phyloP scores from a whole-genome alignment of 1,140 invertebrate species.

The Palaemon carinicauda region DNA sequence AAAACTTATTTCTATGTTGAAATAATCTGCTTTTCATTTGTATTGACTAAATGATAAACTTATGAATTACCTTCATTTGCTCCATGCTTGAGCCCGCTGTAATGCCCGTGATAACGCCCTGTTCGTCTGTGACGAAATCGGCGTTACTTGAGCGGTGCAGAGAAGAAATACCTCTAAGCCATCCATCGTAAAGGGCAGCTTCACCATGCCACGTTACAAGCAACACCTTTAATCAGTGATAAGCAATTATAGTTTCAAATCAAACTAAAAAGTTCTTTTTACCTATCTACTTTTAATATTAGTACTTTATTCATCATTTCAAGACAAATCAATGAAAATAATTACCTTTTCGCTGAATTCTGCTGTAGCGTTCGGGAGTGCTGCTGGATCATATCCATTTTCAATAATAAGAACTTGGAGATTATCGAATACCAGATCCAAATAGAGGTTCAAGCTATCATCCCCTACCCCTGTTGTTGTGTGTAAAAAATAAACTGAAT shows the following conservation, averaged over 20 bases:
- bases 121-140: not conserved
- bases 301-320: no score
- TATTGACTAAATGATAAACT: no score
- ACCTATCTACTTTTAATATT: no score
- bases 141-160: constrained; percentile 20
- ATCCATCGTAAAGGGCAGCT: constrained; percentile 16
- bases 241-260: no score
- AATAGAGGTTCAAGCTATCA: constrained; percentile 42
- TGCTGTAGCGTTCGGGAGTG: constrained; percentile 18
- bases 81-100: not conserved
- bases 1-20: not conserved
- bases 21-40: not conserved
- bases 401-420: constrained; percentile 31
- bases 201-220: constrained; percentile 35
- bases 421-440: constrained; percentile 43
- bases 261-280: no score
- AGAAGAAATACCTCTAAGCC: constrained; percentile 5
- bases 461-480: not conserved
- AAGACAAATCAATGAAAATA: no score
- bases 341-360: constrained; percentile 36
- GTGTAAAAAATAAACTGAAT: not conserved
- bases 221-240: not conserved
- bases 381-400: constrained; percentile 20
- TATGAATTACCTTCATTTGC: not conserved
- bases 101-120: not conserved